A percentile compares a stretch with the other conserved stretches of the same genome.
Evolutionary conservation across 2,888 invertebrate species (phyloP).

Genomic region (Biston betularia): DNA sequence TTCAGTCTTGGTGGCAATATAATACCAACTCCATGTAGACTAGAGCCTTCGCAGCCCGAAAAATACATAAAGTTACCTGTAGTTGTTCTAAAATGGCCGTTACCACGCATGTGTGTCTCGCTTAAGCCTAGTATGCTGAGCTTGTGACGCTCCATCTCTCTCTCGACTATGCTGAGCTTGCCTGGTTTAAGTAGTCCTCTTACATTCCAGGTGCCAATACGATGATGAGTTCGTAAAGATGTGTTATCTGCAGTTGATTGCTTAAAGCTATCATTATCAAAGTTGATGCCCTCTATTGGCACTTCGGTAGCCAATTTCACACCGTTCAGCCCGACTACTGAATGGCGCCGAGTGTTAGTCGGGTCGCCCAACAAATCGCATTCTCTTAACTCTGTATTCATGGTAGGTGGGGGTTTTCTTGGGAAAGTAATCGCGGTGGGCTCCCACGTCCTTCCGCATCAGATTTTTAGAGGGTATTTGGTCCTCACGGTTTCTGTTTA

Average conservation of each 20-base stretch:
- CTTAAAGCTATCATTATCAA: neutral
- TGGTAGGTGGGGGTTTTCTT: too few relatives aligned
- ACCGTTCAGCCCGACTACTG: too few relatives aligned
- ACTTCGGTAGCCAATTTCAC: neutral
- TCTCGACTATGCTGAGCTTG: conserved; percentile 21
- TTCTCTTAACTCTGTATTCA: too few relatives aligned
- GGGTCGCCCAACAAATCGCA: too few relatives aligned
- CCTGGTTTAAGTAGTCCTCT: conserved; percentile 15
- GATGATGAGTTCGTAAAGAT: conserved; percentile 1
- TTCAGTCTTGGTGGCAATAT: conserved; percentile 20
- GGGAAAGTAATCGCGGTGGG: too few relatives aligned
- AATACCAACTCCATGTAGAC: conserved; percentile 32
- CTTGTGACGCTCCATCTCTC: conserved; percentile 4
- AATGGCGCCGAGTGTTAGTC: too few relatives aligned
- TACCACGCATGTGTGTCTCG: conserved; percentile 32
- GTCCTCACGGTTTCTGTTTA: too few relatives aligned
- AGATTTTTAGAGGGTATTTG: too few relatives aligned
- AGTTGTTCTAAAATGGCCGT: conserved; percentile 21
- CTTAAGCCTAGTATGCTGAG: conserved; percentile 5
- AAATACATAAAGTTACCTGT: conserved; percentile 30
- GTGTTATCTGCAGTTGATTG: neutral
- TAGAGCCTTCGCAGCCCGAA: conserved; percentile 27
- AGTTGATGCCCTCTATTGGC: neutral
- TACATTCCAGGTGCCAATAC: conserved; percentile 25
- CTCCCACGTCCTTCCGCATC: too few relatives aligned